phyloP scores from a whole-genome alignment of 2,113 vertebrate genomes.

The Gymnogyps californianus region DNA sequence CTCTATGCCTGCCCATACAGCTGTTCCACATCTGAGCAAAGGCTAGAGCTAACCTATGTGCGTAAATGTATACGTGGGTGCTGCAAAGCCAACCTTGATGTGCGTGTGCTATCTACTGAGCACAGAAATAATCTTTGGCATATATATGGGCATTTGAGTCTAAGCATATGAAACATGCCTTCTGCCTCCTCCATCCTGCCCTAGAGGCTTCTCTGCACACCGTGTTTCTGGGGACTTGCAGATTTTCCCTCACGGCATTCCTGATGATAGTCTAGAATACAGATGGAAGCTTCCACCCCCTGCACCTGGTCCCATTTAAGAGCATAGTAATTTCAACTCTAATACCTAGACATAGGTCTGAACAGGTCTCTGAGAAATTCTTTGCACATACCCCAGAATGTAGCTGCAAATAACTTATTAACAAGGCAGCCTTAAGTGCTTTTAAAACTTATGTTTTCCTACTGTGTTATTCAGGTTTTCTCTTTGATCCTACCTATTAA shows the following conservation, averaged over 20 bases:
- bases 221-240: neutral
- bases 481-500: neutral
- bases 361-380: conserved; percentile 12
- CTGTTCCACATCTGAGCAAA: neutral
- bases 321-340: neutral
- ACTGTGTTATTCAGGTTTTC: neutral
- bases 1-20: neutral
- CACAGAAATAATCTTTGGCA: neutral
- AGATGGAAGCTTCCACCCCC: neutral
- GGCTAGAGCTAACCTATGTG: neutral
- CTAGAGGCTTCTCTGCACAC: neutral
- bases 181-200: neutral
- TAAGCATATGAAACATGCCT: neutral
- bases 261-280: neutral
- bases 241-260: neutral
- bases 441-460: neutral
- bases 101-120: neutral
- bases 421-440: neutral
- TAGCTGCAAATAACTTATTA: conserved; percentile 36
- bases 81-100: neutral
- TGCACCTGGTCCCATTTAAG: neutral
- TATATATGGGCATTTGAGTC: neutral
- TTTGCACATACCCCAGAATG: neutral
- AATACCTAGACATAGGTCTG: neutral
- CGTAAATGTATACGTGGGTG: neutral